A percentile compares a stretch with the other conserved stretches of the same genome.
Evolutionary conservation across 1,140 invertebrate species (phyloP).

Genomic region (Kradibia gibbosae): DNA sequence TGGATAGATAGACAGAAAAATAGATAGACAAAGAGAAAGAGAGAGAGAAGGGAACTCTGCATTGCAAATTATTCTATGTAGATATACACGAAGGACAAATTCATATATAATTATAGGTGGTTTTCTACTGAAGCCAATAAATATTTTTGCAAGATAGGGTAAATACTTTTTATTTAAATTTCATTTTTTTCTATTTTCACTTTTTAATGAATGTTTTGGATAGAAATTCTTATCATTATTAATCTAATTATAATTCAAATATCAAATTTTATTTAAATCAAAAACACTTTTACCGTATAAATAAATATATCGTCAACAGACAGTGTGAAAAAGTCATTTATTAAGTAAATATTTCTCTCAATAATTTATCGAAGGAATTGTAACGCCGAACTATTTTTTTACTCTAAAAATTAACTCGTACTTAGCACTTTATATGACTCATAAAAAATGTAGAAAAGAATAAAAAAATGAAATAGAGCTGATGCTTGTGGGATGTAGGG

Average conservation of each 20-base stretch:
- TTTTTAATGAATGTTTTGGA: too few relatives aligned
- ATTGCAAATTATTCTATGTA: background rate
- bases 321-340: too few relatives aligned
- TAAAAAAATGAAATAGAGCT: background rate
- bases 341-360: background rate
- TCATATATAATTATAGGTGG: background rate
- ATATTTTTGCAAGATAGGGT: too few relatives aligned
- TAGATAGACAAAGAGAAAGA: background rate
- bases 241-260: too few relatives aligned
- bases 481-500: background rate
- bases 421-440: background rate
- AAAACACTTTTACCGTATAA: too few relatives aligned
- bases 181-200: too few relatives aligned
- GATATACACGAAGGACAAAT: background rate
- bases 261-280: too few relatives aligned
- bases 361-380: background rate
- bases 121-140: too few relatives aligned
- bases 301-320: too few relatives aligned
- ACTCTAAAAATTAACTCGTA: background rate
- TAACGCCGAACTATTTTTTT: background rate
- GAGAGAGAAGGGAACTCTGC: background rate
- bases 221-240: too few relatives aligned
- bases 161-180: too few relatives aligned
- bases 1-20: background rate
- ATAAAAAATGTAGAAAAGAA: conserved; percentile 2